These are phyloP conservation scores for Macaria liturata DNA, from an alignment of 2,888 invertebrate genomes.

Conservation along the genomic window DNA sequence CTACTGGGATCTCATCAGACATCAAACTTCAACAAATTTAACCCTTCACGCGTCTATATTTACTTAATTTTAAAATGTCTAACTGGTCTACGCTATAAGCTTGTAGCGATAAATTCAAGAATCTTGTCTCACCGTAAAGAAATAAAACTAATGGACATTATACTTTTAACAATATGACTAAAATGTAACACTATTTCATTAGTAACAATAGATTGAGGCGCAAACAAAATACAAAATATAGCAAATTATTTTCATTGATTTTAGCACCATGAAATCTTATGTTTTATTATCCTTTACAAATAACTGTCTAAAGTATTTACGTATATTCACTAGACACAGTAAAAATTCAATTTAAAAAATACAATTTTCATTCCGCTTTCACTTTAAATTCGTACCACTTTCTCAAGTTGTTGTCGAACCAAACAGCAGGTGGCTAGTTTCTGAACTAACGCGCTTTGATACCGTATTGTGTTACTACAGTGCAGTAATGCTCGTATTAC, in stretches of 20 bases:
- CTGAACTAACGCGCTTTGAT: conserved; percentile 71
- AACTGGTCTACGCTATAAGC: conserved; percentile 6
- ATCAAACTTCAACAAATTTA: conserved; percentile 45
- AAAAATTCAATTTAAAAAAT: no score
- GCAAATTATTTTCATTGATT: no score
- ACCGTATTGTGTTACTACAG: conserved; percentile 64
- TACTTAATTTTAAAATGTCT: conserved; percentile 34
- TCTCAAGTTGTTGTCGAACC: conserved; percentile 60
- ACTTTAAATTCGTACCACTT: conserved; percentile 25
- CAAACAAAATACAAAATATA: no score
- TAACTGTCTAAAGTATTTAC: no score
- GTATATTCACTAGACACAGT: no score
- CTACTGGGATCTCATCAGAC: conserved; percentile 12
- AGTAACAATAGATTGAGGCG: no score
- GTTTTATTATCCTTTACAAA: no score
- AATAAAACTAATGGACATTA: no score
- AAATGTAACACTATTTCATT: no score
- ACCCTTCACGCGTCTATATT: conserved; percentile 49
- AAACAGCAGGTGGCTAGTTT: conserved; percentile 76
- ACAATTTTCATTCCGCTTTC: conserved; percentile 31
- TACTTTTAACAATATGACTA: no score
- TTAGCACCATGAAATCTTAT: no score
- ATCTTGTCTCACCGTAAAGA: no score
- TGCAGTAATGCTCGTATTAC: conserved; percentile 5
- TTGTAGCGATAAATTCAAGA: conserved; percentile 3